A percentile compares a stretch with the other conserved stretches of the same genome.
Conservation (phyloP, 2,113 vertebrate genomes). For the Ascaphus truei region DNA sequence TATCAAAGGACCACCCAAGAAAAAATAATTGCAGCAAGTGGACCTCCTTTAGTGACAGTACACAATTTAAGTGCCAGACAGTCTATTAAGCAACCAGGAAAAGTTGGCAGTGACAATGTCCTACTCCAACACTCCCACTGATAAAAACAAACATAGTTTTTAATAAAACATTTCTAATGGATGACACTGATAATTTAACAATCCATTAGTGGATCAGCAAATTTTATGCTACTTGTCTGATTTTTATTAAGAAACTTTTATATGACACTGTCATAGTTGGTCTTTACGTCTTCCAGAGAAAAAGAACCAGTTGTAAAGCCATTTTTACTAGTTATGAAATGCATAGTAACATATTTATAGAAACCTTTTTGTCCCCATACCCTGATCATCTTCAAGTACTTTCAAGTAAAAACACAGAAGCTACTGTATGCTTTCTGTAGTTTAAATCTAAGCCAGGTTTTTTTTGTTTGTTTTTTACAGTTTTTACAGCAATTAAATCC, state of each 20-base stretch:
- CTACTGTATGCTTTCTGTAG: too few species aligned
- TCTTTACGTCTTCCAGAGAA: neutral
- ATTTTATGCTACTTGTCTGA: neutral
- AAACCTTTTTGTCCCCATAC: neutral
- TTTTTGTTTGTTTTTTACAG: too few species aligned
- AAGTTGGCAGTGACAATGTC: neutral
- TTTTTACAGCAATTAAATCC: too few species aligned
- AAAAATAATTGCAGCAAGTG: conserved; percentile 34
- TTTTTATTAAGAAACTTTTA: neutral
- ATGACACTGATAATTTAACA: conserved; percentile 12
- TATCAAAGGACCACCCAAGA: conserved; percentile 47
- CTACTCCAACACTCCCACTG: conserved; percentile 19
- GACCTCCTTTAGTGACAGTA: conserved; percentile 33
- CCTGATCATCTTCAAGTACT: too few species aligned
- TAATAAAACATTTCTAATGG: conserved; percentile 29
- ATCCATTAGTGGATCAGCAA: neutral
- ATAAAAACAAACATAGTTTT: conserved; percentile 31
- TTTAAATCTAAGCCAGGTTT: too few species aligned
- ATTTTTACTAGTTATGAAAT: neutral
- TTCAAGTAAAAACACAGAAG: too few species aligned
- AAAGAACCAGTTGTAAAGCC: neutral
- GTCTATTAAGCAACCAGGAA: conserved; percentile 38
- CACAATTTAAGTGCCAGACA: conserved; percentile 40
- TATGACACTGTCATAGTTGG: neutral
- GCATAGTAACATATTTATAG: neutral